Percentiles rank a stretch among this genome's conserved stretches.
Conservation (phyloP, 2,888 invertebrate species). For the Baronia brevicornis region DNA sequence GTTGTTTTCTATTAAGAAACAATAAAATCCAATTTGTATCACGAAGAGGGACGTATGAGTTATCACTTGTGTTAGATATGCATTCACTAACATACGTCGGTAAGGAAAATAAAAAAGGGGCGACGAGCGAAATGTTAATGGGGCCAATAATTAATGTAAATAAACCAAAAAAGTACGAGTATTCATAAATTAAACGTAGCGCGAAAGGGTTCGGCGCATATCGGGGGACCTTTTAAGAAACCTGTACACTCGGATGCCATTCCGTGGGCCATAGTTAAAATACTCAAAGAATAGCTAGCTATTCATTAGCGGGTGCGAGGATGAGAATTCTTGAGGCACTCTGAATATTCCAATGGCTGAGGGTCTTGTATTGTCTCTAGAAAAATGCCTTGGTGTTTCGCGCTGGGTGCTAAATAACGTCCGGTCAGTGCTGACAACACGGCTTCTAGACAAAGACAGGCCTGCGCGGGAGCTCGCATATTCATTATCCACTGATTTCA, state of each 20-base stretch:
- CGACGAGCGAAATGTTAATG: slow-evolving; percentile 53
- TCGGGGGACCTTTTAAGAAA: slow-evolving; percentile 71
- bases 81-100: slow-evolving; percentile 21
- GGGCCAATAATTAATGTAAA: slow-evolving; percentile 64
- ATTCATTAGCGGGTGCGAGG: slow-evolving; percentile 75
- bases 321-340: slow-evolving; percentile 71
- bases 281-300: slow-evolving; percentile 72
- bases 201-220: slow-evolving; percentile 70
- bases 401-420: slow-evolving; percentile 64
- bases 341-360: slow-evolving; percentile 65
- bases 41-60: slow-evolving; percentile 26
- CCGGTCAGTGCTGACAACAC: slow-evolving; percentile 40
- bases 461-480: slow-evolving; percentile 33
- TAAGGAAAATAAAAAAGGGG: slow-evolving; percentile 26
- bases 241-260: slow-evolving; percentile 72
- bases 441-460: slow-evolving; percentile 35
- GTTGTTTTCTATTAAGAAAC: slow-evolving; percentile 54
- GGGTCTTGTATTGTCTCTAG: slow-evolving; percentile 69
- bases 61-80: slow-evolving; percentile 41
- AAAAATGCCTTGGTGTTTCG: slow-evolving; percentile 59
- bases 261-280: slow-evolving; percentile 73
- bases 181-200: slow-evolving; percentile 68
- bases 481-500: slow-evolving; percentile 49
- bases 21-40: slow-evolving; percentile 39
- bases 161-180: slow-evolving; percentile 50